phyloP scores from a whole-genome alignment of 2,888 invertebrate species.

The Barypeithes pellucidus region DNA sequence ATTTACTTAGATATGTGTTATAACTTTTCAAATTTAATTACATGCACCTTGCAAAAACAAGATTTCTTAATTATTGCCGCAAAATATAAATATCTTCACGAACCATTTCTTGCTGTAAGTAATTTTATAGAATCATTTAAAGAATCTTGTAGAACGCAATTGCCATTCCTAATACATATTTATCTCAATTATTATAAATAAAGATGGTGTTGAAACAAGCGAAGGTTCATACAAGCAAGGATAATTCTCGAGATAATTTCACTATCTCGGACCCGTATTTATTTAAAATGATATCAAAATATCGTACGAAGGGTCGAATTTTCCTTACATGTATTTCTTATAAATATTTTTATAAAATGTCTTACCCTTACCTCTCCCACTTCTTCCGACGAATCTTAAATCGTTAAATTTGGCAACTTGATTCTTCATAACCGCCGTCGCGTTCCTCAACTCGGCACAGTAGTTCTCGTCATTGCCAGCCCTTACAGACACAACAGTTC shows the following conservation, averaged over 20 bases:
- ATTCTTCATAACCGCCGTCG: slow-evolving; percentile 97
- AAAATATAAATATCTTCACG: no score
- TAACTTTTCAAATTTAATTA: no score
- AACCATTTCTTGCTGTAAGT: no score
- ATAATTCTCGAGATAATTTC: not conserved
- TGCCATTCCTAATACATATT: no score
- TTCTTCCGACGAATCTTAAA: slow-evolving; percentile 97
- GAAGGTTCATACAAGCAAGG: not conserved
- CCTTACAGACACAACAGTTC: slow-evolving; percentile 94
- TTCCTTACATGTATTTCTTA: not conserved
- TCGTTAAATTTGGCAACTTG: slow-evolving; percentile 99
- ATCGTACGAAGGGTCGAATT: slow-evolving; percentile 1
- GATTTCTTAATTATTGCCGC: no score
- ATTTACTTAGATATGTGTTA: no score
- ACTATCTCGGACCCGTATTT: not conserved
- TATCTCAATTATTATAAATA: no score
- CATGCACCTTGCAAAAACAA: no score
- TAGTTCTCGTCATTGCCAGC: slow-evolving; percentile 99
- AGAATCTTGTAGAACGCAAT: no score
- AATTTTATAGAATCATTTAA: no score
- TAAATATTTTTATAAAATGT: slow-evolving; percentile 26
- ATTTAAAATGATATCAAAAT: not conserved
- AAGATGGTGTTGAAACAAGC: no score
- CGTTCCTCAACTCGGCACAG: slow-evolving; percentile 95
- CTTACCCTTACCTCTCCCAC: slow-evolving; percentile 91